A percentile compares a stretch with the other conserved stretches of the same genome.
Evolutionary conservation across 1,140 invertebrate species (phyloP).

Genomic region (Adoxophyes honmai): DNA sequence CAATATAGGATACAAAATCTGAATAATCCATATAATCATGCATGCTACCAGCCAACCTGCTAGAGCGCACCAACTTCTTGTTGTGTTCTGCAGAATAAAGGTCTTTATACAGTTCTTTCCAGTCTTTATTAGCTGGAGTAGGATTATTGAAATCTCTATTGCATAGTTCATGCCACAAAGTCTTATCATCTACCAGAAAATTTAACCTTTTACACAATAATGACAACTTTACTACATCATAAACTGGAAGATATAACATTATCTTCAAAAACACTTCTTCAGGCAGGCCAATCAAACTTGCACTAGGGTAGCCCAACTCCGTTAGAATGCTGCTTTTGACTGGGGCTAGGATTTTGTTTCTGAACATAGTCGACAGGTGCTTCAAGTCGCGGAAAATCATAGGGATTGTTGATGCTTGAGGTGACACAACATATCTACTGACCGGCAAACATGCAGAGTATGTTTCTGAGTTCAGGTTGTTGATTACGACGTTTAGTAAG

Average conservation of each 20-base stretch:
- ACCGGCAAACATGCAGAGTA: slow-evolving; percentile 55
- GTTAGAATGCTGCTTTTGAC: slow-evolving; percentile 57
- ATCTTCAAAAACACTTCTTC: slow-evolving; percentile 57
- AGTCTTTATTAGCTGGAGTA: slow-evolving; percentile 28
- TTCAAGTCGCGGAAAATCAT: slow-evolving; percentile 59
- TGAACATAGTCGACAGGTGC: slow-evolving; percentile 45
- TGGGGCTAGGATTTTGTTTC: slow-evolving; percentile 50
- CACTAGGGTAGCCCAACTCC: slow-evolving; percentile 53
- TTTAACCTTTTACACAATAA: slow-evolving; percentile 51
- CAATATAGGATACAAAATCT: slow-evolving; percentile 43
- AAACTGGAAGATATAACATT: slow-evolving; percentile 36
- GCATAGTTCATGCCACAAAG: slow-evolving; percentile 52
- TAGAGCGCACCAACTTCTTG: slow-evolving; percentile 20
- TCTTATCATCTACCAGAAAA: slow-evolving; percentile 34
- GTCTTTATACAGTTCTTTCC: slow-evolving; percentile 45
- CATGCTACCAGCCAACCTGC: slow-evolving; percentile 28
- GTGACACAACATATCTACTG: slow-evolving; percentile 49
- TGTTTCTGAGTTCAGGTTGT: slow-evolving; percentile 44
- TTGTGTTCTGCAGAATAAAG: slow-evolving; percentile 32
- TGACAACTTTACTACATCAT: slow-evolving; percentile 41
- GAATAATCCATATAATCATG: slow-evolving; percentile 45
- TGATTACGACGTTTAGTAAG: slow-evolving; percentile 51
- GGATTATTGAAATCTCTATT: slow-evolving; percentile 45
- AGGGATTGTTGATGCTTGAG: slow-evolving; percentile 40
- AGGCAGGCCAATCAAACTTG: slow-evolving; percentile 63